Conservation (phyloP, 2,888 invertebrate genomes). For the Archips xylosteana region DNA sequence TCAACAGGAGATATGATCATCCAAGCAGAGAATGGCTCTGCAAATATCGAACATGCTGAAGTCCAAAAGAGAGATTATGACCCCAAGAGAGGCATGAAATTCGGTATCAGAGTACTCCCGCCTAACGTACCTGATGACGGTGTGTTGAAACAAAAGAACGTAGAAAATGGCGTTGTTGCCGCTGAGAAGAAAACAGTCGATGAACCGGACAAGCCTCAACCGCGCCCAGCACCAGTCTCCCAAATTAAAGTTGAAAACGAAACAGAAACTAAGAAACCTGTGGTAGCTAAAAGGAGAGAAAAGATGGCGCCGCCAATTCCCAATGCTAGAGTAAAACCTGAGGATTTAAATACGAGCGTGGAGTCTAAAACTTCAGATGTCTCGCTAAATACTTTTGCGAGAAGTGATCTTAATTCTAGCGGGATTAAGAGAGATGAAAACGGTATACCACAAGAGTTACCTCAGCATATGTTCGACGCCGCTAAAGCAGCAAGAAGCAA, state of each 20-base stretch:
- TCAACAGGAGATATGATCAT: conserved; percentile 75
- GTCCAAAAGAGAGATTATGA: conserved; percentile 85
- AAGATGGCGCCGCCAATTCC: conserved; percentile 82
- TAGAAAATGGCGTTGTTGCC: conserved; percentile 73
- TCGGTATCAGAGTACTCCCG: conserved; percentile 89
- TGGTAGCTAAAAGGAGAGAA: conserved; percentile 82
- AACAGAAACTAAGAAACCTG: conserved; percentile 76
- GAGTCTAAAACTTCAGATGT: conserved; percentile 71
- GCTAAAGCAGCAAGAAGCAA: conserved; percentile 89
- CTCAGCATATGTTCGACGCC: conserved; percentile 89
- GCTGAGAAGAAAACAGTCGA: conserved; percentile 70
- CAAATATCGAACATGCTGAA: conserved; percentile 78
- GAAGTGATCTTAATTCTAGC: conserved; percentile 83
- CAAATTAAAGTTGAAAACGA: conserved; percentile 84
- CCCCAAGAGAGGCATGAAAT: conserved; percentile 86
- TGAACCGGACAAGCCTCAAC: conserved; percentile 76
- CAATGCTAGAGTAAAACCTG: conserved; percentile 72
- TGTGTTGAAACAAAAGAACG: conserved; percentile 74
- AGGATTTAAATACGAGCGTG: conserved; percentile 63
- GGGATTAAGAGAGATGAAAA: conserved; percentile 86
- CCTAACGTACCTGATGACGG: conserved; percentile 84
- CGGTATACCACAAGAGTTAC: conserved; percentile 89
- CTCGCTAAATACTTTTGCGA: conserved; percentile 65
- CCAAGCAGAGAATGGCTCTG: conserved; percentile 73
- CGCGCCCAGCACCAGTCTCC: conserved; percentile 63